phyloP scores from a whole-genome alignment of 1,140 invertebrate species.

The Drosophila funebris region DNA sequence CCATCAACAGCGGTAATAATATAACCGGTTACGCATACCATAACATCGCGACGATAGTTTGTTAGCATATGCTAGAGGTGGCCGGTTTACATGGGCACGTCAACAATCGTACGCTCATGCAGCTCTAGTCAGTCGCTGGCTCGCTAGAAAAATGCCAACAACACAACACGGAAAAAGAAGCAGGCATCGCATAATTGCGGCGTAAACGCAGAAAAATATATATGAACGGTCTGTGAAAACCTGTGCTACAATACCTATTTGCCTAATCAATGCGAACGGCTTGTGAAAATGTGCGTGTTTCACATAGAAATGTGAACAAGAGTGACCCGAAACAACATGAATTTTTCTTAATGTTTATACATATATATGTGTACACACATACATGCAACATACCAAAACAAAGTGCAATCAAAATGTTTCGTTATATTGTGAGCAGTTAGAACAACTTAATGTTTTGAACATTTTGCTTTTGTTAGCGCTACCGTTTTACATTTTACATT shows the following conservation, averaged over 20 bases:
- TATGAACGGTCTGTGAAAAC: conserved; percentile 46
- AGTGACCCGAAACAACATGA: conserved; percentile 39
- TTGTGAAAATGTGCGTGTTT: conserved; percentile 29
- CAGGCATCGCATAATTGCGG: conserved; percentile 44
- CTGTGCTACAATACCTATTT: conserved; percentile 3
- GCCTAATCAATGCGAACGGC: conserved; percentile 29
- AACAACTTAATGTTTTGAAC: conserved; percentile 24
- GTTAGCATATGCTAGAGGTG: conserved; percentile 44
- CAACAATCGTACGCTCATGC: conserved; percentile 32
- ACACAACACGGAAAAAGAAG: conserved; percentile 46
- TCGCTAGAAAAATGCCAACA: conserved; percentile 56
- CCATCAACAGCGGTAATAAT: conserved; percentile 37
- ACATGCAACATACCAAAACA: conserved; percentile 23
- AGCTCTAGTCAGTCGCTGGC: conserved; percentile 27
- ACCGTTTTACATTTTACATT: conserved; percentile 39
- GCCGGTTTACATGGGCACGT: conserved; percentile 16
- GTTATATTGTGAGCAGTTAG: conserved; percentile 12
- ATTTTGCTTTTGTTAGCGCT: conserved; percentile 31
- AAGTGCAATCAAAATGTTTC: conserved; percentile 24
- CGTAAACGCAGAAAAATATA: conserved; percentile 35
- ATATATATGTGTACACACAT: conserved; percentile 1
- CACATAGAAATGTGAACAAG: conserved; percentile 30
- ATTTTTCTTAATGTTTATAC: conserved; percentile 26
- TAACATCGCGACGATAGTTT: conserved; percentile 48
- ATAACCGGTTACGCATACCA: conserved; percentile 57